Percentiles rank a stretch among this genome's conserved stretches.
These are phyloP conservation scores for Antennarius maculatus DNA, from an alignment of 2,797 vertebrate genomes.

Conservation along the genomic window DNA sequence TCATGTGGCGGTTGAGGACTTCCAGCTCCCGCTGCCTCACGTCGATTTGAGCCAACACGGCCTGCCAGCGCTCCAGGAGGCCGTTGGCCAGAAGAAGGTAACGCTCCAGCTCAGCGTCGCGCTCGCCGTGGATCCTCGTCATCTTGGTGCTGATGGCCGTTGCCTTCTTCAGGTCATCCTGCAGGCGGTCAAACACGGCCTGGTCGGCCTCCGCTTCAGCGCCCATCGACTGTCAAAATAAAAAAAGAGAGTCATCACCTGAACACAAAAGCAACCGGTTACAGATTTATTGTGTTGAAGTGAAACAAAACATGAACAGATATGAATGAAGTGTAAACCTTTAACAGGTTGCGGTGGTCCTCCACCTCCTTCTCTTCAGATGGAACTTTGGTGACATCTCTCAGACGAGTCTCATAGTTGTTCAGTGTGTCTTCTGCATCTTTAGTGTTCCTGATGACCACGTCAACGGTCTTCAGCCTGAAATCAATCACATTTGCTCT, in stretches of 20 bases:
- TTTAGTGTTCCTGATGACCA: slow-evolving; percentile 91
- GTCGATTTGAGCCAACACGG: slow-evolving; percentile 86
- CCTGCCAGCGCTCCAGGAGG: slow-evolving; percentile 94
- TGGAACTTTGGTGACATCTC: slow-evolving; percentile 88
- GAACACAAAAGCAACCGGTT: background rate
- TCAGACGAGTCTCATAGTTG: slow-evolving; percentile 87
- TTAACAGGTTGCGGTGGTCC: slow-evolving; percentile 83
- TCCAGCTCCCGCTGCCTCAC: slow-evolving; percentile 88
- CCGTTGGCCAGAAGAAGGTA: slow-evolving; percentile 82
- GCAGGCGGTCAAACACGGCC: slow-evolving; percentile 83
- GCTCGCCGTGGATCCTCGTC: slow-evolving; percentile 86
- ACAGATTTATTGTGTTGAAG: background rate
- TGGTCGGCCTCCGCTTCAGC: slow-evolving; percentile 84
- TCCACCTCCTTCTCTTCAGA: slow-evolving; percentile 86
- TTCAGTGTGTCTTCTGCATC: slow-evolving; percentile 88
- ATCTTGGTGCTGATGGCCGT: slow-evolving; percentile 84
- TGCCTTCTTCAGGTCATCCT: slow-evolving; percentile 84
- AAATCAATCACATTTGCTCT: background rate
- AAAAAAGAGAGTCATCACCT: background rate
- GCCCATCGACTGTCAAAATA: slow-evolving; percentile 81
- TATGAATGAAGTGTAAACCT: slow-evolving; percentile 76
- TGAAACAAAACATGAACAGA: background rate
- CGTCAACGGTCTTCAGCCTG: slow-evolving; percentile 92
- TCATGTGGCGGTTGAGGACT: slow-evolving; percentile 87
- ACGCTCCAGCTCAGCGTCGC: slow-evolving; percentile 89